phyloP scores from a whole-genome alignment of 2,888 invertebrate genomes.

The Celastrina argiolus region DNA sequence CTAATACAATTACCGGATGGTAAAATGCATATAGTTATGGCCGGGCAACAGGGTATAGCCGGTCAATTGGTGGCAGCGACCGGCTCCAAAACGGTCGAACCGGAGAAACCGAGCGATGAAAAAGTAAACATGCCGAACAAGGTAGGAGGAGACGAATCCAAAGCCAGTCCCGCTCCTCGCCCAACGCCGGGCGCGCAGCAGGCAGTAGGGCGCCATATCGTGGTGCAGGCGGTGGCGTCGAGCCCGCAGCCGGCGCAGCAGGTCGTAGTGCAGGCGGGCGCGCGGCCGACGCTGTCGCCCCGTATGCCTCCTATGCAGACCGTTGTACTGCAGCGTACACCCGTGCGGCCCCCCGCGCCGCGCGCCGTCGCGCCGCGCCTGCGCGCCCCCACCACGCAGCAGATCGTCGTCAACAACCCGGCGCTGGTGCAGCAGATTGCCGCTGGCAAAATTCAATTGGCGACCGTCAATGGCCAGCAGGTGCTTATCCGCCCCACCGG shows the following conservation, averaged over 20 bases:
- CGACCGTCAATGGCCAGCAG: slow-evolving; percentile 91
- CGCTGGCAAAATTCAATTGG: slow-evolving; percentile 88
- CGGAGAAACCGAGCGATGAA: slow-evolving; percentile 35
- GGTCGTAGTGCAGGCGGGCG: slow-evolving; percentile 31
- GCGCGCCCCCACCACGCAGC: slow-evolving; percentile 70
- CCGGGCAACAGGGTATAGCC: slow-evolving; percentile 77
- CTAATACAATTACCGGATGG: slow-evolving; percentile 96
- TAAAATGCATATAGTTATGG: slow-evolving; percentile 89
- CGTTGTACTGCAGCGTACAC: slow-evolving; percentile 52
- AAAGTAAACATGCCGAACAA: slow-evolving; percentile 38
- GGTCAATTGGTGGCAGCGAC: slow-evolving; percentile 65
- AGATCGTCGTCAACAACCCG: slow-evolving; percentile 87
- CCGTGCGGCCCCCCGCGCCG: slow-evolving; percentile 50
- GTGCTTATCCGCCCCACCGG: slow-evolving; percentile 88
- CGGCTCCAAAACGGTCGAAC: slow-evolving; percentile 42
- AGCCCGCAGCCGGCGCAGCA: slow-evolving; percentile 30
- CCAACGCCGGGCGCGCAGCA: slow-evolving; percentile 30
- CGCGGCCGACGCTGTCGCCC: slow-evolving; percentile 44
- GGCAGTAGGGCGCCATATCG: slow-evolving; percentile 29
- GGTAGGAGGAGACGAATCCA: slow-evolving; percentile 35
- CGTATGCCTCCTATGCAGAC: slow-evolving; percentile 45
- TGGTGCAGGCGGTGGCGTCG: slow-evolving; percentile 29
- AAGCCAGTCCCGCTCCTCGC: slow-evolving; percentile 27
- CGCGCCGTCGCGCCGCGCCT: slow-evolving; percentile 46
- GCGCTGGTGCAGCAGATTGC: slow-evolving; percentile 88